These are phyloP conservation scores for Oryzias javanicus DNA, from an alignment of 2,113 vertebrate species.

Conservation along the genomic window DNA sequence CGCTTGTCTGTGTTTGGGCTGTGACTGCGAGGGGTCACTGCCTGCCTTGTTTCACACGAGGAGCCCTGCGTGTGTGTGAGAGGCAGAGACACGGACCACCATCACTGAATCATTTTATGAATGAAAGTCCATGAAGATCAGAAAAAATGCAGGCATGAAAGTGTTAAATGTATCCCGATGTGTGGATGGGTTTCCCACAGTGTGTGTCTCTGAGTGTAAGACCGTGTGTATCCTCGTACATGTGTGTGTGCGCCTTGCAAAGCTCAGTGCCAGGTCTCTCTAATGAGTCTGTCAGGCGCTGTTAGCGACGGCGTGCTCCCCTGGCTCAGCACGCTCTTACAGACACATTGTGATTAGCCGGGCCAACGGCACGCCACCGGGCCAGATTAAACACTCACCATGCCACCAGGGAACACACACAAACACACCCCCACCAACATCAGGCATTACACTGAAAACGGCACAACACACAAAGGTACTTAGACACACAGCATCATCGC, in stretches of 20 bases:
- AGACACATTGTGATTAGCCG: constrained; percentile 77
- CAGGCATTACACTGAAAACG: constrained; percentile 24
- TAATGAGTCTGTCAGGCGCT: constrained; percentile 79
- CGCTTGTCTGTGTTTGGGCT: constrained; percentile 74
- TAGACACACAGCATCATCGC: constrained; percentile 54
- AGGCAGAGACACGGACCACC: constrained; percentile 17
- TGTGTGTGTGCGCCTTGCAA: constrained; percentile 40
- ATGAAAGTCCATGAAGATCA: constrained; percentile 41
- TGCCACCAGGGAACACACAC: constrained; percentile 63
- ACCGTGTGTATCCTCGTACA: constrained; percentile 18
- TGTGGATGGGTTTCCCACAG: constrained; percentile 60
- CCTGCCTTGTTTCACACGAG: constrained; percentile 70
- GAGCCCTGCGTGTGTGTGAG: constrained; percentile 31
- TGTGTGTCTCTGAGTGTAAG: constrained; percentile 50
- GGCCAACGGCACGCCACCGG: constrained; percentile 75
- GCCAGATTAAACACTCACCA: constrained; percentile 77
- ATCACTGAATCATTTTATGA: constrained; percentile 50
- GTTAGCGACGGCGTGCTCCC: constrained; percentile 76
- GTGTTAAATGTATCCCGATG: constrained; percentile 63
- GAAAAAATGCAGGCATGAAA: constrained; percentile 35
- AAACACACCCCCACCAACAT: constrained; percentile 23
- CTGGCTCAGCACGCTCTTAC: constrained; percentile 72
- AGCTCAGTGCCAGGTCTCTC: constrained; percentile 75
- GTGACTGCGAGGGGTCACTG: constrained; percentile 70
- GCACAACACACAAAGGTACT: constrained; percentile 27